A percentile compares a stretch with the other conserved stretches of the same genome.
phyloP scores from a whole-genome alignment of 2,888 invertebrate species.

The Dysmachus trigonus region DNA sequence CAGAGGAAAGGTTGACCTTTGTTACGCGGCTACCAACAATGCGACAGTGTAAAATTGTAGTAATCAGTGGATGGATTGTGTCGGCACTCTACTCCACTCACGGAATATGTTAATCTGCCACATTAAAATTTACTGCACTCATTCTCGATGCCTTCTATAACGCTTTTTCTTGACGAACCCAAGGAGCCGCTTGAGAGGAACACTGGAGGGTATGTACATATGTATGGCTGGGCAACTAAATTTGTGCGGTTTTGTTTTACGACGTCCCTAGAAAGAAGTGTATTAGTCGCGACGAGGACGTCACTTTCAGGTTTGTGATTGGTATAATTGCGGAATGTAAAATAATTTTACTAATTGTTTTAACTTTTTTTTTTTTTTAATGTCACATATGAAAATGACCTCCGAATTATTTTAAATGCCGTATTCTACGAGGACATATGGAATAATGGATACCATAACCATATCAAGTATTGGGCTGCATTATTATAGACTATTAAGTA shows the following conservation, averaged over 20 bases:
- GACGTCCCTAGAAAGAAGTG: background rate
- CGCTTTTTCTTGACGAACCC: background rate
- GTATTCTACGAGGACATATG: background rate
- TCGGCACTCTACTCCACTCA: conserved; percentile 9
- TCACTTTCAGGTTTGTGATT: background rate
- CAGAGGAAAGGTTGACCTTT: background rate
- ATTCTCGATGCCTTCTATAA: conserved; percentile 25
- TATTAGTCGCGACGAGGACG: background rate
- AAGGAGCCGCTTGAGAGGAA: background rate
- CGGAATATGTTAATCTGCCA: conserved; percentile 39
- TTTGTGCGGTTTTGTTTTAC: background rate
- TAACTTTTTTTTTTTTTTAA: background rate
- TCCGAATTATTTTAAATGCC: background rate
- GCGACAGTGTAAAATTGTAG: conserved; percentile 14
- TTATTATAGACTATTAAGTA: background rate
- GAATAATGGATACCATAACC: background rate
- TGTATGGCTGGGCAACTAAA: background rate
- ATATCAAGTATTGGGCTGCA: background rate
- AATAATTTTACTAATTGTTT: conserved; percentile 6
- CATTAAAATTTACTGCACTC: conserved; percentile 40
- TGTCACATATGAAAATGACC: background rate
- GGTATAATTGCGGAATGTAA: background rate
- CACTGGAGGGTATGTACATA: background rate
- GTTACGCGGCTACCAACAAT: background rate
- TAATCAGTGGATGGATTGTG: background rate